Conservation (phyloP, 2,797 vertebrate species). For the Tamandua tetradactyla region DNA sequence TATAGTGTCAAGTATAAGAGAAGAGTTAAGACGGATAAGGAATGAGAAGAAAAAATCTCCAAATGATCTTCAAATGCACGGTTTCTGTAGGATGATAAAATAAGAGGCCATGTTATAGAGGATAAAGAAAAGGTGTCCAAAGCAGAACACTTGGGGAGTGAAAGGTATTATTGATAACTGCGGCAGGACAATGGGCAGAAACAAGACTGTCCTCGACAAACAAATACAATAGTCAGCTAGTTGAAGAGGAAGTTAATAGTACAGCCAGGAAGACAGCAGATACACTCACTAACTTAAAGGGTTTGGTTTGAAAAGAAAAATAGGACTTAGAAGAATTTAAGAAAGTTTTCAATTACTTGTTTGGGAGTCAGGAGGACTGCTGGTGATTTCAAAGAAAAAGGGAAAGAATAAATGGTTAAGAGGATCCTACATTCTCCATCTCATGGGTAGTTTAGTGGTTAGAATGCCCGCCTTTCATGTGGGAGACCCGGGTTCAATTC, state of each 20-base stretch:
- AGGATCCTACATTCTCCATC: not conserved
- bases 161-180: not conserved
- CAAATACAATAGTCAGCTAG: not conserved
- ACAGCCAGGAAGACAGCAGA: not conserved
- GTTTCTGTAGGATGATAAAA: not conserved
- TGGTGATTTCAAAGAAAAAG: not conserved
- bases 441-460: too few relatives aligned
- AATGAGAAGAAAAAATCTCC: not conserved
- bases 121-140: not conserved
- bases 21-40: not conserved
- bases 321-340: not conserved
- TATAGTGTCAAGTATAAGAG: not conserved
- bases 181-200: not conserved
- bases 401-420: not conserved
- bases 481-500: too few relatives aligned
- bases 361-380: not conserved
- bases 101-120: not conserved
- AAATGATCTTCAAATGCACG: not conserved
- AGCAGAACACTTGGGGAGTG: not conserved
- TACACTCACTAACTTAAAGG: not conserved
- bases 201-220: not conserved
- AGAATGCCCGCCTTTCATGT: too few relatives aligned
- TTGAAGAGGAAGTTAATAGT: not conserved
- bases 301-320: conserved; percentile 1
- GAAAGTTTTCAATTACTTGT: not conserved